phyloP scores from a whole-genome alignment of 2,797 vertebrate species.

The Sebastes iracundus region DNA sequence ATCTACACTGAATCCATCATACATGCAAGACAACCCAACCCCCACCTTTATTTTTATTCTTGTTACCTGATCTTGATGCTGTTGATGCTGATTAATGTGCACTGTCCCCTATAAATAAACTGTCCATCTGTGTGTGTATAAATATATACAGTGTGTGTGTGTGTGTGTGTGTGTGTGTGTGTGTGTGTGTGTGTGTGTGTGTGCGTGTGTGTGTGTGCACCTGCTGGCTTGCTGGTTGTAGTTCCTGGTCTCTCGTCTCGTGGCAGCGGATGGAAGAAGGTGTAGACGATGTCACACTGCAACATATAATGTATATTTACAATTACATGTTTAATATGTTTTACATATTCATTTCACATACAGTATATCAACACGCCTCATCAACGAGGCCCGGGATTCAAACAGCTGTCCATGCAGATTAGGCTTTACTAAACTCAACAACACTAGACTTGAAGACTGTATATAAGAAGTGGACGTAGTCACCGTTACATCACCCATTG shows the following conservation, averaged over 20 bases:
- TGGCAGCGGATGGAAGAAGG: conserved; percentile 92
- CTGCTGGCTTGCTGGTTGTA: conserved; percentile 82
- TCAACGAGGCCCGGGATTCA: neutral
- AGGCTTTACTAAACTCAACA: too few species aligned
- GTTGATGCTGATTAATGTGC: neutral
- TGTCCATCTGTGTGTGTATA: neutral
- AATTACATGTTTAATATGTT: neutral
- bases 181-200: too few species aligned
- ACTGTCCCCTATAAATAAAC: neutral
- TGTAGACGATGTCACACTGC: conserved; percentile 95
- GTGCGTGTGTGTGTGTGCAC: conserved; percentile 60
- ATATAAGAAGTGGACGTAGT: too few species aligned
- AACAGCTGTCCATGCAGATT: too few species aligned
- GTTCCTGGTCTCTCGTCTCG: conserved; percentile 88
- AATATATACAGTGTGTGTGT: neutral
- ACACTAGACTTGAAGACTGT: too few species aligned
- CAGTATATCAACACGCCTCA: neutral
- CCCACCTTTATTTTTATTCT: too few species aligned
- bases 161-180: neutral
- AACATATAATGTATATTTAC: neutral
- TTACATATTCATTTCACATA: neutral
- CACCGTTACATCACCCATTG: too few species aligned
- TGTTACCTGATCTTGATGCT: neutral
- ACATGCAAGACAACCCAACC: too few species aligned
- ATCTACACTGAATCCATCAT: too few species aligned